Evolutionary conservation across 2,797 vertebrate genomes (phyloP), one percentile per base, ranked within the genome.

Genomic region (Enteromius afrohamiltoni): DNA sequence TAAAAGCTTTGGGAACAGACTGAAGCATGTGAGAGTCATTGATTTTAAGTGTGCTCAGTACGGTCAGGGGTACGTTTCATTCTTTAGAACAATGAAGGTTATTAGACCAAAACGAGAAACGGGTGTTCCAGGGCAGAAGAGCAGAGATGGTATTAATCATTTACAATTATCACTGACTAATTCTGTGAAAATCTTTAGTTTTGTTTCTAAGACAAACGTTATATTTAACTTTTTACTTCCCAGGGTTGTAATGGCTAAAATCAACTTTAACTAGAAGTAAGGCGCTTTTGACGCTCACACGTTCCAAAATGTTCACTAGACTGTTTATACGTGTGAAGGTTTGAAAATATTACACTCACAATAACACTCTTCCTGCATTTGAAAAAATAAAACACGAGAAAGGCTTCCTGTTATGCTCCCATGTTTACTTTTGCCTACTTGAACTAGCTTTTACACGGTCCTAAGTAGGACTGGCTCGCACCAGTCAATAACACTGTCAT

Each of bases 41-140:
- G 51, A 60, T 70, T 80, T 42, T 13, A 80, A 80, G 17, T 60
- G 68, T 79, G 73, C 79, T 77, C 68, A 78, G 80, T 80, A 21
- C n/a, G 53, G 77, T 79, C 31, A 45, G 62, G 73, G 76, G 67
- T 77, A 83, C 64, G 70, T 77, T 80, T 47, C 51, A 68, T 85
- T 80, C 65, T 82, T 87, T 64, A 40, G 55, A 86, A 86, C 85
- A 88, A 88, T 86, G 81, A 71, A 65, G 31, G 17, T 68, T 87
- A 80, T 87, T 71, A 77, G 79, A 81, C 62, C 49, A 82, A 51
- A 81, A 83, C 53, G 73, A 65, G 29, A 73, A 73, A 85, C 67
- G 70, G 71, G 84, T 75, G 80, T 75, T 68, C 73, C 10, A 45
- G 65, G 31, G 42, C 53, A 60, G 55, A 83, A 78, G 60, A 78